Base-by-base conservation (phyloP, 2,797 vertebrate species). In the Enteromius anoplus region DNA sequence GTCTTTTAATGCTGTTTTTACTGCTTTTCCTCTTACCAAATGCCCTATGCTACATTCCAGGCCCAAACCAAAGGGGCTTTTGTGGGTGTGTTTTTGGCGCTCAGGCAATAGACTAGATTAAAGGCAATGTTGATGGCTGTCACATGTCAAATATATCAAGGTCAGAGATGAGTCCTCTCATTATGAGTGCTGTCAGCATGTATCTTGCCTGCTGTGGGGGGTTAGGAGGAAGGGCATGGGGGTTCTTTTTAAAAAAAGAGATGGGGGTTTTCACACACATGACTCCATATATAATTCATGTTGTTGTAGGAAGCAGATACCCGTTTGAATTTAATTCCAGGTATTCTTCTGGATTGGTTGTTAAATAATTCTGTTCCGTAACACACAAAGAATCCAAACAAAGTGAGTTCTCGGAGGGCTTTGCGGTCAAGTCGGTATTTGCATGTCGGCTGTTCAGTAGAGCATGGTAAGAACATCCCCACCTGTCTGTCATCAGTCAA, bases 121-220 rank as follows among this genome's bases (percentile, higher is more conserved):
- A 79, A 77, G 77, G 40, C 53, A 26, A 8, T 75, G 42, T 58
- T 84, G 80, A 79, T 72, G 55, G 78, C 84, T 58, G 51, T 83
- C 80, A 65, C 58, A 49, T 80, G 83, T 80, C 55, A 69, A 68
- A 84, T 45, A 69, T 87, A 62, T 85, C 81, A 83, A 80, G 79
- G 84, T 84, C 32, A 77, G 71, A 81, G 75, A 87, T 45, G 51
- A 78, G 78, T 84, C 69, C 71, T 68, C 78, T 86, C 53, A 83
- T 86, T 78, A 80, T 78, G 86, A 86, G 66, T 71, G 78, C 84
- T 87, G 75, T 75, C 82, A 78, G 75, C 53, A 78, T 81, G 71
- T 49, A 37, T 84, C 42, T 23, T 49, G 14, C 34, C 80, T 76
- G 73, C 81, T 83, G 78, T 42, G 6, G 69, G 42, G 71, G 42